Conservation (phyloP, 1,140 invertebrate species). For the Pissodes strobi region DNA sequence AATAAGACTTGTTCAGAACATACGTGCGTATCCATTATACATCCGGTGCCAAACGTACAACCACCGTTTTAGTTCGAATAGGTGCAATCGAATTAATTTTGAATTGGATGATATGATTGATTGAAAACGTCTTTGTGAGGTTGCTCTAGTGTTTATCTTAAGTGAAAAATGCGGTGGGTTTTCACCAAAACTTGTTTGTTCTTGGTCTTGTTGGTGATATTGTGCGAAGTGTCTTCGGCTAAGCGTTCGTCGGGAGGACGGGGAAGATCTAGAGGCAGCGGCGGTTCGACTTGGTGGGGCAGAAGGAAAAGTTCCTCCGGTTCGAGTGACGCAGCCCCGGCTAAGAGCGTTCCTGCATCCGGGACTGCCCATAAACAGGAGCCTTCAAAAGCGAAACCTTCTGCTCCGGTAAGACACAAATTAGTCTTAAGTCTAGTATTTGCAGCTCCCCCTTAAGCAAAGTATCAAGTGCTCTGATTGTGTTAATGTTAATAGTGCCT, state of each 20-base stretch:
- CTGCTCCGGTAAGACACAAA: constrained; percentile 29
- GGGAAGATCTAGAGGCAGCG: background rate
- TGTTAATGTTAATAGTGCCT: too few relatives aligned
- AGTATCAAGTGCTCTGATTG: too few relatives aligned
- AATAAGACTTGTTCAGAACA: constrained; percentile 3
- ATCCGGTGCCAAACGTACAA: too few relatives aligned
- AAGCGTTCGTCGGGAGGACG: constrained; percentile 3
- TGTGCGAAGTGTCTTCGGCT: constrained; percentile 10
- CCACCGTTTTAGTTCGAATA: background rate
- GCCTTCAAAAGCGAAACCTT: constrained; percentile 13
- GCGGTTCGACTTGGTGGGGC: constrained; percentile 9
- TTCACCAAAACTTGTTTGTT: background rate
- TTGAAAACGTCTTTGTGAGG: too few relatives aligned
- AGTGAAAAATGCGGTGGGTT: too few relatives aligned
- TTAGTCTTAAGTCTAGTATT: too few relatives aligned
- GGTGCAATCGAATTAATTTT: too few relatives aligned
- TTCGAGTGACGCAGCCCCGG: background rate
- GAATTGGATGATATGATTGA: too few relatives aligned
- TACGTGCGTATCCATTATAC: constrained; percentile 2
- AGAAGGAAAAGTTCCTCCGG: constrained; percentile 2
- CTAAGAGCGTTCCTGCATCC: too few relatives aligned
- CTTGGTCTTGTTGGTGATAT: background rate
- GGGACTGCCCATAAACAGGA: background rate
- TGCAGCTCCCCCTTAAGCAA: too few relatives aligned
- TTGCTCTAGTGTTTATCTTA: too few relatives aligned